phyloP scores from a whole-genome alignment of 1,140 invertebrate genomes.

The Mizuhopecten yessoensis region DNA sequence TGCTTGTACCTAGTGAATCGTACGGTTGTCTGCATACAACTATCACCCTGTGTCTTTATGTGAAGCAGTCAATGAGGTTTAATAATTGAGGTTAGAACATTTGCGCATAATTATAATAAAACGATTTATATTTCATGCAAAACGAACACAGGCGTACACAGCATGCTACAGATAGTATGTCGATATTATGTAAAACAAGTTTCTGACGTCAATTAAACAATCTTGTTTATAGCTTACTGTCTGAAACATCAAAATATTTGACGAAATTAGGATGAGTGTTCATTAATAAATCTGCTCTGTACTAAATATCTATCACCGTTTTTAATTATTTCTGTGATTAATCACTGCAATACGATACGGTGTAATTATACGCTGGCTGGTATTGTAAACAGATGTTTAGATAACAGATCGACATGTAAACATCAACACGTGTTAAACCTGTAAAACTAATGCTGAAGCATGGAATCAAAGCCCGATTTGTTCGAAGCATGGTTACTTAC shows the following conservation, averaged over 20 bases:
- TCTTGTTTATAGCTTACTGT: no score
- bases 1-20: no score
- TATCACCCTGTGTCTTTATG: no score
- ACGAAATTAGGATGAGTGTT: not conserved
- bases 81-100: no score
- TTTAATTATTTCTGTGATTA: not conserved
- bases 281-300: not conserved
- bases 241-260: not conserved
- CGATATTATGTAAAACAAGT: no score
- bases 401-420: not conserved
- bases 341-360: not conserved
- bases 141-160: no score
- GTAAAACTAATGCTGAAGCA: not conserved
- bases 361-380: not conserved
- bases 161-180: no score
- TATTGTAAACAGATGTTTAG: conserved; percentile 7
- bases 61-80: no score
- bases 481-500: not conserved
- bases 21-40: no score
- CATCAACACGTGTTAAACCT: not conserved
- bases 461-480: not conserved
- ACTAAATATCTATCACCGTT: not conserved
- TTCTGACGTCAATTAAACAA: no score
- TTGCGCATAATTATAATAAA: no score
- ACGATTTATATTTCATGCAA: no score